Evolutionary conservation across 2,797 vertebrate species (phyloP), one percentile per base, ranked within the genome.

Genomic region (Myripristis jacobus): DNA sequence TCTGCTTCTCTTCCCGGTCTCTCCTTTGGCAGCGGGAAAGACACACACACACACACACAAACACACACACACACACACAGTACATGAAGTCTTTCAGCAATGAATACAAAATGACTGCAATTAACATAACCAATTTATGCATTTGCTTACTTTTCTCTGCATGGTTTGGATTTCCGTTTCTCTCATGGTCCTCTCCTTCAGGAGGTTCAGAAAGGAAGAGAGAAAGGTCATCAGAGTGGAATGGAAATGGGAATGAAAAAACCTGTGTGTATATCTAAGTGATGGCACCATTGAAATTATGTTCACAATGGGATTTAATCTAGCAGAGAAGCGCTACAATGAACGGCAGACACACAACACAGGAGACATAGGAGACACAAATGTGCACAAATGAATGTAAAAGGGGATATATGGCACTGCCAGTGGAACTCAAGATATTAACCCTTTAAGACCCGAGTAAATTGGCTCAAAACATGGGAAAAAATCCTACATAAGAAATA

Each of bases 121-220:
- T 47, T 18, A 47, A 68, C 19, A 36, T 57, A 27, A 43, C 1
- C 4, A 9, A n/a, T n/a, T 18, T 29, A 18, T n/a, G 1, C 19
- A 67, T 67, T 12, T 50, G 65, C 84, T 87, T 90, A 94, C 93
- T 86, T 93, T 93, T 91, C 77, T 91, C 71, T 90, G 90, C 59
- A 87, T 65, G 12, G 90, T 91, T 75, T 93, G 91, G 54, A 91
- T 91, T 66, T 93, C 91, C 19, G 88, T 89, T 86, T 93, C 91
- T 74, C 83, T 92, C 66, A 87, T 62, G 0, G 73, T 55, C 70
- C 81, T 88, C 86, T 93, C 92, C 91, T 93, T 83, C 1, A 80
- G 18, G 8, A 29, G 27, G 65, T 65, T 64, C 27, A 70, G 18
- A 68, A 52, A 67, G 13, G 67, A 27, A 80, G 21, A 74, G 62